Evolutionary conservation across 1,140 invertebrate species (phyloP).

Genomic region (Lordiphosa mommai): DNA sequence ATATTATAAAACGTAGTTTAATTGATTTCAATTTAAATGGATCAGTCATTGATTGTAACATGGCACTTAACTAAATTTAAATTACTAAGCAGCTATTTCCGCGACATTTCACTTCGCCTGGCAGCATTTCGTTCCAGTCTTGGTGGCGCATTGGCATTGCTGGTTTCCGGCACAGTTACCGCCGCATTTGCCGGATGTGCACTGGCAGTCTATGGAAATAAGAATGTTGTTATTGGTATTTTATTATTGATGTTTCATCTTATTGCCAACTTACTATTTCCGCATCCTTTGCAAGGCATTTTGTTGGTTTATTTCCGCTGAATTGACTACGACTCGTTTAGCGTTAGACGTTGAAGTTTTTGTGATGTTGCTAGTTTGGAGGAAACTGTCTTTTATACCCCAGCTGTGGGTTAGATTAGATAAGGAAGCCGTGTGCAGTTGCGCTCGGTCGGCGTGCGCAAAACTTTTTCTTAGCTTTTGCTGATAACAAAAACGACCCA

Average conservation of each 20-base stretch:
- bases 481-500: background rate
- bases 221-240: constrained; percentile 1
- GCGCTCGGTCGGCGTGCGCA: constrained; percentile 29
- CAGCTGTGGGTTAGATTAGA: constrained; percentile 26
- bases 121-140: constrained; percentile 41
- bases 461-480: constrained; percentile 17
- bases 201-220: constrained; percentile 45
- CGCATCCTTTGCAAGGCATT: constrained; percentile 68
- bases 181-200: constrained; percentile 56
- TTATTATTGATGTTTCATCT: background rate
- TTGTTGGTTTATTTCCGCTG: constrained; percentile 7
- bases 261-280: constrained; percentile 53
- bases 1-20: constrained; percentile 6
- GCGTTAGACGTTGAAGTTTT: constrained; percentile 3
- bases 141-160: constrained; percentile 51
- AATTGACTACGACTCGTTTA: background rate
- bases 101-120: constrained; percentile 39
- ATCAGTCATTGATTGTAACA: constrained; percentile 14
- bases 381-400: constrained; percentile 29
- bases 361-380: constrained; percentile 1
- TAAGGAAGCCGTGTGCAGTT: constrained; percentile 51
- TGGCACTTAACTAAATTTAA: background rate
- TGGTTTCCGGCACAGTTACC: constrained; percentile 48
- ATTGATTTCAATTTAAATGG: background rate
- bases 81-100: background rate